Percentiles rank a stretch among this genome's conserved stretches.
Evolutionary conservation across 2,888 invertebrate genomes (phyloP).

Genomic region (Carcina quercana): DNA sequence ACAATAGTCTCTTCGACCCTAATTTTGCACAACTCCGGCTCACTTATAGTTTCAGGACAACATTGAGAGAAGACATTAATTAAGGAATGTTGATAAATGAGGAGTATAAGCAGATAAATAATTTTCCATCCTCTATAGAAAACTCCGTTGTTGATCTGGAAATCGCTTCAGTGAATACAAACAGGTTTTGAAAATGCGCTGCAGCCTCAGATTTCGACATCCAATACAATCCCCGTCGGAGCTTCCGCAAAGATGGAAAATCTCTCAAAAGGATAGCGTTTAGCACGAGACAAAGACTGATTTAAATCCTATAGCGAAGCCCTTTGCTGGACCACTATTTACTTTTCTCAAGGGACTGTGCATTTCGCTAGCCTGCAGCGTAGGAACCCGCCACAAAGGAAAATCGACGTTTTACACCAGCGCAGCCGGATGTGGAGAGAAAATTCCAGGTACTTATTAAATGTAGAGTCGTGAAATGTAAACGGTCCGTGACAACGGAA

Average conservation of each 20-base stretch:
- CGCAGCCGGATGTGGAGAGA: slow-evolving; percentile 24
- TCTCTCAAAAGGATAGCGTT: slow-evolving; percentile 69
- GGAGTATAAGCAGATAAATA: slow-evolving; percentile 7
- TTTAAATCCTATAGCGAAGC: slow-evolving; percentile 55
- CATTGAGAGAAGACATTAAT: slow-evolving; percentile 46
- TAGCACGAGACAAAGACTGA: slow-evolving; percentile 68
- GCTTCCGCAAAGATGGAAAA: slow-evolving; percentile 59
- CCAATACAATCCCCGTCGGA: slow-evolving; percentile 50
- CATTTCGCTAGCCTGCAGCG: slow-evolving; percentile 40
- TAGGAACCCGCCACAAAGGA: slow-evolving; percentile 45
- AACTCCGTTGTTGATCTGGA: background rate
- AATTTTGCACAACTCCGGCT: slow-evolving; percentile 43
- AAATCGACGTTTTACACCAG: slow-evolving; percentile 29
- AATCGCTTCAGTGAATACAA: slow-evolving; percentile 5
- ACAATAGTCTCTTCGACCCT: slow-evolving; percentile 42
- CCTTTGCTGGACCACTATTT: slow-evolving; percentile 61
- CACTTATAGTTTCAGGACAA: slow-evolving; percentile 40
- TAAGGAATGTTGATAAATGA: slow-evolving; percentile 34
- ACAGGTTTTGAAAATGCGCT: slow-evolving; percentile 31
- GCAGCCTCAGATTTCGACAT: slow-evolving; percentile 45
- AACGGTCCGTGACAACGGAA: slow-evolving; percentile 34
- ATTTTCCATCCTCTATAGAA: background rate
- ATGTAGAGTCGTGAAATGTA: slow-evolving; percentile 33
- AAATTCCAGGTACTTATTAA: slow-evolving; percentile 36
- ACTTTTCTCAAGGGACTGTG: slow-evolving; percentile 53